Conservation (phyloP, 2,797 vertebrate species). For the Capromys pilorides region DNA sequence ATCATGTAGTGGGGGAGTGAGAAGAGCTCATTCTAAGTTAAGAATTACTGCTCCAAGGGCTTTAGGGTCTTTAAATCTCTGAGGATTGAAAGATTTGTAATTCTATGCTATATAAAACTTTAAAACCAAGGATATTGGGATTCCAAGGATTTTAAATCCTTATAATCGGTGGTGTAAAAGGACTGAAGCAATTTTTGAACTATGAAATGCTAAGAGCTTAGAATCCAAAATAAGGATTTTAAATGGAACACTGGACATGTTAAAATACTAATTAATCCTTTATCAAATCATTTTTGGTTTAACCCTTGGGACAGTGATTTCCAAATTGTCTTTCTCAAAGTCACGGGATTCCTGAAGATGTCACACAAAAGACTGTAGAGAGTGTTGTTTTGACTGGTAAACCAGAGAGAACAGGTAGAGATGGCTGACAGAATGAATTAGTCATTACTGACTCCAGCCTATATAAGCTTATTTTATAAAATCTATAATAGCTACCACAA, state of each 20-base stretch:
- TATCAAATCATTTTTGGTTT: constrained; percentile 57
- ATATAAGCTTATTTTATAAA: constrained; percentile 13
- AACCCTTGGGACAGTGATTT: constrained; percentile 53
- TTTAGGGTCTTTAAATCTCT: constrained; percentile 59
- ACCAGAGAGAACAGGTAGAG: background rate
- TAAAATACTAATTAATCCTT: constrained; percentile 71
- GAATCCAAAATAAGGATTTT: constrained; percentile 64
- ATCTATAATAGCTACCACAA: background rate
- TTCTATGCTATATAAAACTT: constrained; percentile 70
- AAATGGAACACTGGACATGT: constrained; percentile 52
- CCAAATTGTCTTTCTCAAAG: constrained; percentile 32
- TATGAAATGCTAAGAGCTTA: constrained; percentile 62
- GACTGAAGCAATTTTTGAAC: constrained; percentile 59
- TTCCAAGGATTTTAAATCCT: constrained; percentile 70
- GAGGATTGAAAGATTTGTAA: constrained; percentile 70
- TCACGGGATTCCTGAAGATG: background rate
- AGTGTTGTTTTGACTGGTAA: background rate
- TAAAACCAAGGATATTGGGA: constrained; percentile 73
- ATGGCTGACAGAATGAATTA: background rate
- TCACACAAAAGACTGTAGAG: background rate
- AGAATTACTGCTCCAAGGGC: constrained; percentile 47
- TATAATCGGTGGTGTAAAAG: constrained; percentile 49
- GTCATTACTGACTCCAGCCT: constrained; percentile 4
- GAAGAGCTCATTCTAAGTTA: constrained; percentile 1
- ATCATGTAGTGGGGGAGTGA: background rate